Evolutionary conservation across 2,113 vertebrate genomes (phyloP).

Genomic region (Tylochromis polylepis): DNA sequence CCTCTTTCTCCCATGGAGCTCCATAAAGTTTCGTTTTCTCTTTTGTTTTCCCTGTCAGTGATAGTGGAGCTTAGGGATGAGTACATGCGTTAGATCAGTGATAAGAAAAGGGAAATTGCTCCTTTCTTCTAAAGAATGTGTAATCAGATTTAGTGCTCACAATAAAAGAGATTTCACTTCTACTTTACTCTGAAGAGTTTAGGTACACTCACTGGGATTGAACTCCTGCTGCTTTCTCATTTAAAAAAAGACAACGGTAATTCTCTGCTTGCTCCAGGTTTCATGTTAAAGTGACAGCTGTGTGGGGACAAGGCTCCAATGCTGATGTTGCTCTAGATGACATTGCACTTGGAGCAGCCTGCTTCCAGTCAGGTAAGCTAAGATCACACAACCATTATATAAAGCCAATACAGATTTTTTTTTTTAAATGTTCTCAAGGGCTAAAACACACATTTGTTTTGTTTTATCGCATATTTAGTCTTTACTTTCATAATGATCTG

Average conservation of each 20-base stretch:
- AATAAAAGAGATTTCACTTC: background rate
- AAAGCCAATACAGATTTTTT: background rate
- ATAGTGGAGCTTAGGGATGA: background rate
- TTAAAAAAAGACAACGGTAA: background rate
- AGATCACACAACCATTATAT: background rate
- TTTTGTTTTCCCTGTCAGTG: background rate
- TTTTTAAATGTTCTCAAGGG: background rate
- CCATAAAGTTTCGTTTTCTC: background rate
- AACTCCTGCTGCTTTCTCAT: background rate
- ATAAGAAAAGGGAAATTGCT: background rate
- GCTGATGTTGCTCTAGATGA: slow-evolving; percentile 84
- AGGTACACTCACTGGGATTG: background rate
- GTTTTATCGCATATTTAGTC: background rate
- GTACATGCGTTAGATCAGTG: background rate
- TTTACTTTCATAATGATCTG: background rate
- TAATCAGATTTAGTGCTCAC: background rate
- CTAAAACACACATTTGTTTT: background rate
- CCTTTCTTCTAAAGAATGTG: background rate
- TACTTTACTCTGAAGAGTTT: background rate
- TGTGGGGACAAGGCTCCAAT: slow-evolving; percentile 77
- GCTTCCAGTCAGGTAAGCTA: slow-evolving; percentile 76
- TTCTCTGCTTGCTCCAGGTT: slow-evolving; percentile 70
- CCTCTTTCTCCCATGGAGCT: background rate
- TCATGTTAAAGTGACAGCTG: slow-evolving; percentile 74
- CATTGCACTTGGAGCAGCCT: slow-evolving; percentile 78